These are phyloP conservation scores for Matsumyia berberina DNA, from an alignment of 2,888 invertebrate species.

Conservation along the genomic window DNA sequence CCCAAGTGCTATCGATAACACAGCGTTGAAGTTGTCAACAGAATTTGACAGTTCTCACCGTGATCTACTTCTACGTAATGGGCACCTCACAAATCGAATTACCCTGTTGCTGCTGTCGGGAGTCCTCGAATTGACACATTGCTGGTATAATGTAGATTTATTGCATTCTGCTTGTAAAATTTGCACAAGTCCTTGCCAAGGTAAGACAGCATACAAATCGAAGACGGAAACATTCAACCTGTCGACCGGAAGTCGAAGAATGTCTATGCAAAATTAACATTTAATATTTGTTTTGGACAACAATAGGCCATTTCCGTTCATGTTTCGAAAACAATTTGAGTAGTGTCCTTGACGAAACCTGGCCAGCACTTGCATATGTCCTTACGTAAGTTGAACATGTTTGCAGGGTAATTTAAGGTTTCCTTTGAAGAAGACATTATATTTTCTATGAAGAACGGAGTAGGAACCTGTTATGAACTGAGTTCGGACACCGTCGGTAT, in stretches of 20 bases:
- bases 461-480: too few species aligned
- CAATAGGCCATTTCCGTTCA: slow-evolving; percentile 29
- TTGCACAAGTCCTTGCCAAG: slow-evolving; percentile 24
- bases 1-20: slow-evolving; percentile 6
- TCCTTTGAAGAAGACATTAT: background rate
- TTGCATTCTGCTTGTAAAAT: slow-evolving; percentile 11
- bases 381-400: background rate
- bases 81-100: slow-evolving; percentile 8
- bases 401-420: background rate
- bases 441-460: background rate
- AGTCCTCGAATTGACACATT: slow-evolving; percentile 26
- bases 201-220: background rate
- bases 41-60: slow-evolving; percentile 18
- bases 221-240: slow-evolving; percentile 19
- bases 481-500: background rate
- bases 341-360: background rate
- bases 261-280: slow-evolving; percentile 31
- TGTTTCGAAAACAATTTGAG: slow-evolving; percentile 5
- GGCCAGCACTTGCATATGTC: background rate
- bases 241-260: slow-evolving; percentile 19
- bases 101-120: slow-evolving; percentile 36
- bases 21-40: slow-evolving; percentile 19
- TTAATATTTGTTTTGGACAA: slow-evolving; percentile 15
- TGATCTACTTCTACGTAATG: slow-evolving; percentile 1
- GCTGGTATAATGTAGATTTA: slow-evolving; percentile 16